phyloP scores from a whole-genome alignment of 2,888 invertebrate species.

The Dexiosoma caninum region DNA sequence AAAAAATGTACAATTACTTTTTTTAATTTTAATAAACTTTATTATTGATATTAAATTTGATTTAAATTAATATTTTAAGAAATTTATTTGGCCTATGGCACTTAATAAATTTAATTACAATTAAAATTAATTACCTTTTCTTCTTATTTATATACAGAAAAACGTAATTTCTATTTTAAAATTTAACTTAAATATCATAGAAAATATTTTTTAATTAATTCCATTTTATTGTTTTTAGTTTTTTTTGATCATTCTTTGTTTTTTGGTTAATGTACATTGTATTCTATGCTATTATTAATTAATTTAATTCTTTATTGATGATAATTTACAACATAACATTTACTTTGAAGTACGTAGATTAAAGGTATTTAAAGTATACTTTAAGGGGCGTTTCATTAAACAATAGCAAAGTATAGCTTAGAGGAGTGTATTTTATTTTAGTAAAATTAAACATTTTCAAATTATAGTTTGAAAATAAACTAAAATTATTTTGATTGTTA shows the following conservation, averaged over 20 bases:
- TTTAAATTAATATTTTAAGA: constrained; percentile 30
- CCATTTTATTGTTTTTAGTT: constrained; percentile 1
- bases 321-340: constrained; percentile 42
- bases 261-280: constrained; percentile 28
- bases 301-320: too few species aligned
- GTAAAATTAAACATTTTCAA: not conserved
- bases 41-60: not conserved
- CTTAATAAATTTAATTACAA: constrained; percentile 28
- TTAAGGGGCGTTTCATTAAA: constrained; percentile 25
- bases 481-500: constrained; percentile 62
- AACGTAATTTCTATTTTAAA: constrained; percentile 23
- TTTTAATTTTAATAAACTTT: constrained; percentile 9
- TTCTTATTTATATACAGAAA: constrained; percentile 45
- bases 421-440: not conserved
- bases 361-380: constrained; percentile 30
- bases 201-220: constrained; percentile 33
- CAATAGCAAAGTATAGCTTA: constrained; percentile 46
- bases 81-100: constrained; percentile 47
- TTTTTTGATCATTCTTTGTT: not conserved
- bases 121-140: constrained; percentile 52
- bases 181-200: constrained; percentile 29
- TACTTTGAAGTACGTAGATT: not conserved
- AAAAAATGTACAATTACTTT: constrained; percentile 14
- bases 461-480: constrained; percentile 42
- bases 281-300: not conserved